phyloP scores from a whole-genome alignment of 2,797 vertebrate genomes.

The Trachops cirrhosus region DNA sequence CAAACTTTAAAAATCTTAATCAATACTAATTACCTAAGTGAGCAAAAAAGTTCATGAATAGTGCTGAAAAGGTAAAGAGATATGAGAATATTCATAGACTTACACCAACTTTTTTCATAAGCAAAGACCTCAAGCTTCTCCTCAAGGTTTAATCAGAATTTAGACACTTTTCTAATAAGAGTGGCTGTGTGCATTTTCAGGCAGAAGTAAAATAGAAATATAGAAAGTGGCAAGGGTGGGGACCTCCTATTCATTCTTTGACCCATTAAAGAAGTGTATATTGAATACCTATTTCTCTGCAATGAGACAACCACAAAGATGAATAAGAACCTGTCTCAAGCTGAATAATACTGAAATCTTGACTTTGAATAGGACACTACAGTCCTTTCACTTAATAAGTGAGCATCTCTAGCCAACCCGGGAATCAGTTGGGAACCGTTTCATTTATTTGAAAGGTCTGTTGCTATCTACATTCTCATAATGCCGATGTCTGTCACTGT shows the following conservation, averaged over 20 bases:
- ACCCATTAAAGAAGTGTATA: background rate
- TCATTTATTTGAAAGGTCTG: background rate
- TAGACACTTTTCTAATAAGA: background rate
- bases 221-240: background rate
- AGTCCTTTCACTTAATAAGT: background rate
- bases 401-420: background rate
- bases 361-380: background rate
- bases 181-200: background rate
- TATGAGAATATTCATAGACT: background rate
- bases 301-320: background rate
- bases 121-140: background rate
- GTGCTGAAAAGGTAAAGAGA: background rate
- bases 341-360: background rate
- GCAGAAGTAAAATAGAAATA: background rate
- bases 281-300: background rate
- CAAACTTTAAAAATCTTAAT: background rate
- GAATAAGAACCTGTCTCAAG: background rate
- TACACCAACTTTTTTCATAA: background rate
- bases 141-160: background rate
- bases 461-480: background rate
- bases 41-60: background rate
- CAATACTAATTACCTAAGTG: background rate
- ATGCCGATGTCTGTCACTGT: background rate
- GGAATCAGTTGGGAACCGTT: background rate
- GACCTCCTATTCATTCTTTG: background rate